Evolutionary conservation across 2,797 vertebrate species (phyloP).

Genomic region (Setipinna tenuifilis): DNA sequence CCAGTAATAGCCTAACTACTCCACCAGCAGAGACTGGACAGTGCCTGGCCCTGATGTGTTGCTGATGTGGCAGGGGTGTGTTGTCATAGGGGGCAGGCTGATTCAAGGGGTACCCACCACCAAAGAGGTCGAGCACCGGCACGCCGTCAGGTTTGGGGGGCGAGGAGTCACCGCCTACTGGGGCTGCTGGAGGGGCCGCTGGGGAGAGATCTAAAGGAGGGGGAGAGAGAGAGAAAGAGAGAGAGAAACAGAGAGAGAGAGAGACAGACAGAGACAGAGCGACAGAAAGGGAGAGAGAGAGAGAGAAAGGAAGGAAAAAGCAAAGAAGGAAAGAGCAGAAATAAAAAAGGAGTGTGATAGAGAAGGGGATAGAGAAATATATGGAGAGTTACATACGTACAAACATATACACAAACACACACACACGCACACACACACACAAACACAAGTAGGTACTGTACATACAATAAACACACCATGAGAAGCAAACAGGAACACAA

Average conservation of each 20-base stretch:
- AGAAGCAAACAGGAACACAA: conserved; percentile 70
- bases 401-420: not conserved
- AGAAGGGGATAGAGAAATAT: not conserved
- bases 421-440: not conserved
- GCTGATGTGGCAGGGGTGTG: not conserved
- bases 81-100: conserved; percentile 73
- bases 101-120: conserved; percentile 87
- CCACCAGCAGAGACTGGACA: not conserved
- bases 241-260: conserved; percentile 27
- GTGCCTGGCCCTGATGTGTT: not conserved
- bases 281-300: not conserved
- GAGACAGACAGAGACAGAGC: not conserved
- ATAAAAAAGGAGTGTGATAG: not conserved
- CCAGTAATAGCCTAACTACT: not conserved
- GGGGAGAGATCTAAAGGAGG: conserved; percentile 80
- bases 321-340: not conserved
- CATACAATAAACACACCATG: conserved; percentile 47
- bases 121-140: conserved; percentile 94
- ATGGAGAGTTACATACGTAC: not conserved
- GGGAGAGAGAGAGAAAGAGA: conserved; percentile 32
- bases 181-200: conserved; percentile 69
- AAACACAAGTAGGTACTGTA: too few species aligned
- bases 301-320: not conserved
- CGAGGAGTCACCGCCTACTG: conserved; percentile 73
- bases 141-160: conserved; percentile 86